Base-by-base conservation (phyloP, 2,113 vertebrate genomes). In the Sciurus niger region DNA sequence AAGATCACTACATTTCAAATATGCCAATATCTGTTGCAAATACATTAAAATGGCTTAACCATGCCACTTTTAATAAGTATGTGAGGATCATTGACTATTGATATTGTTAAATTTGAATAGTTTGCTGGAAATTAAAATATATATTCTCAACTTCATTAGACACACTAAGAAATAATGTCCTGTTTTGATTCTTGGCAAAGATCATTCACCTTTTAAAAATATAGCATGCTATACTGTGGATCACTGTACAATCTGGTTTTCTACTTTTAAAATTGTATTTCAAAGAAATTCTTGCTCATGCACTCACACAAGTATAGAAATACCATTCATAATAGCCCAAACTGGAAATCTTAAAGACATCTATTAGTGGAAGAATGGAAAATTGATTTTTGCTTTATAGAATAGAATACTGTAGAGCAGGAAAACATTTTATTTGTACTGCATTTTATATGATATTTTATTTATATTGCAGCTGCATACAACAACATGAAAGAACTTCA, bases 31-130 rank as follows among this genome's bases (percentile, higher is more conserved):
- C 72, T 53, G 4, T 40, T 80, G 32, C 4, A 96, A 58, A 58
- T 68, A 30, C 17, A 80, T 51, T 67, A 72, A 88, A 84, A 74
- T 88, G 30, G 3, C 8, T 74, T 89, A 37, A 58, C 34, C 30
- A 2, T 82, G 5, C 2, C 6, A 72, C 8, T 89, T 67, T 85
- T 3, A 82, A 48, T 93, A 96, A 86, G 0, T 82, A 95, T n/a
- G 2, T 18, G 9, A 94, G 74, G 79, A 93, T 97, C 93, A 98
- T 97, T 98, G 94, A 43, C 91, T 96, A 97, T 96, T 96, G 95
- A 98, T 97, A 97, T 93, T 67, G 53, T 95, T 89, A 84, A 97
- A 95, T 97, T 70, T 82, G 94, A 95, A 92, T 40, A 93, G 84
- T 92, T 58, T 87, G 78, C 58, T 48, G 77, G 93, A 97, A 82